These are phyloP conservation scores for Hedychridium roseum DNA, from an alignment of 2,888 invertebrate species.

Conservation along the genomic window DNA sequence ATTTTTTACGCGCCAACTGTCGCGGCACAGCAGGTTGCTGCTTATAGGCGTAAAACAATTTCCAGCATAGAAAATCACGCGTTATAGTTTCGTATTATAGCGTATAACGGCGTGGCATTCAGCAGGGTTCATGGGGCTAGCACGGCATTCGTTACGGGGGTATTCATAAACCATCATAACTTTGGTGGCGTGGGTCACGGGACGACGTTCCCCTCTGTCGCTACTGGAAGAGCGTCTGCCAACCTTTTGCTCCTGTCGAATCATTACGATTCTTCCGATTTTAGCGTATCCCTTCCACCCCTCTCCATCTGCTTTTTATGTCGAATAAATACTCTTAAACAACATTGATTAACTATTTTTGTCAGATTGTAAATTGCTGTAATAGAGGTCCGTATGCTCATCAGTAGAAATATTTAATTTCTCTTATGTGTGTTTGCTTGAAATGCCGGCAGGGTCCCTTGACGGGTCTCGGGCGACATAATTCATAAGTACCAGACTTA, in stretches of 20 bases:
- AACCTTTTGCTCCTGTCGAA: conserved; percentile 21
- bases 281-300: too few species aligned
- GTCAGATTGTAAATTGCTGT: too few species aligned
- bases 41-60: conserved; percentile 63
- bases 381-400: too few species aligned
- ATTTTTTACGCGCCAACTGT: conserved; percentile 59
- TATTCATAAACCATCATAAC: conserved; percentile 62
- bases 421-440: too few species aligned
- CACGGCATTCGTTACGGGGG: conserved; percentile 58
- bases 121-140: conserved; percentile 40
- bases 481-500: conserved; percentile 29
- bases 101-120: conserved; percentile 44
- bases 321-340: too few species aligned
- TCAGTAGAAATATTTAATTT: too few species aligned
- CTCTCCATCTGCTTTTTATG: too few species aligned
- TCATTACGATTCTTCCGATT: conserved; percentile 30
- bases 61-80: conserved; percentile 62
- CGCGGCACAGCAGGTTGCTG: conserved; percentile 54
- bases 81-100: conserved; percentile 56
- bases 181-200: conserved; percentile 47
- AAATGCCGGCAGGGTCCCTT: conserved; percentile 15
- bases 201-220: conserved; percentile 17
- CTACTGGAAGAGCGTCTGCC: conserved; percentile 14
- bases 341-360: too few species aligned
- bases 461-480: conserved; percentile 21